Conservation (phyloP, 2,888 invertebrate genomes). For the Rhorus exstirpatorius region DNA sequence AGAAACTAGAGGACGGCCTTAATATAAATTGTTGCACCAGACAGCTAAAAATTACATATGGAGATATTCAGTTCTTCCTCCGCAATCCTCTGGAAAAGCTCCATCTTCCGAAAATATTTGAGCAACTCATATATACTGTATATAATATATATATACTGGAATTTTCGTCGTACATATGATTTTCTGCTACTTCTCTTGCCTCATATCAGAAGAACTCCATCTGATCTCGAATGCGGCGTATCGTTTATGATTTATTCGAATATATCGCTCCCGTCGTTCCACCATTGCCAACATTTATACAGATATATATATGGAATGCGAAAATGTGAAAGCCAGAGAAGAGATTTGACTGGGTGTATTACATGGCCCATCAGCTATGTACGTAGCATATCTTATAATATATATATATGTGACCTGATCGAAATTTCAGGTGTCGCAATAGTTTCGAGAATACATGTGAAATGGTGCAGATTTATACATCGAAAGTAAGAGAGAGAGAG, state of each 20-base stretch:
- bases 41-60: no score
- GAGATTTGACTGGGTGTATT: constrained; percentile 41
- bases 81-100: constrained; percentile 9
- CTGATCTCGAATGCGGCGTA: constrained; percentile 64
- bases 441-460: constrained; percentile 32
- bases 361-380: constrained; percentile 20
- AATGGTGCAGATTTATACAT: constrained; percentile 6
- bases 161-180: constrained; percentile 18
- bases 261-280: constrained; percentile 51
- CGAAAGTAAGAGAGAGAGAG: constrained; percentile 9
- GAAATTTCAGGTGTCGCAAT: constrained; percentile 30
- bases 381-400: neutral
- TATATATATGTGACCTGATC: constrained; percentile 31
- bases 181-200: constrained; percentile 37
- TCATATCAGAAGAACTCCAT: constrained; percentile 63
- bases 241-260: constrained; percentile 66
- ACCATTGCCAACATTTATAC: constrained; percentile 40
- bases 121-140: constrained; percentile 10
- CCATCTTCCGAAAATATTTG: constrained; percentile 43
- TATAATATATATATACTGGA: constrained; percentile 33
- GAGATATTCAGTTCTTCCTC: no score
- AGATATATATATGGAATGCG: neutral
- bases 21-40: no score
- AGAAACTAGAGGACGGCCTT: no score
- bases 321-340: constrained; percentile 33